Evolutionary conservation across 2,113 vertebrate genomes (phyloP).

Genomic region (Epinephelus fuscoguttatus): DNA sequence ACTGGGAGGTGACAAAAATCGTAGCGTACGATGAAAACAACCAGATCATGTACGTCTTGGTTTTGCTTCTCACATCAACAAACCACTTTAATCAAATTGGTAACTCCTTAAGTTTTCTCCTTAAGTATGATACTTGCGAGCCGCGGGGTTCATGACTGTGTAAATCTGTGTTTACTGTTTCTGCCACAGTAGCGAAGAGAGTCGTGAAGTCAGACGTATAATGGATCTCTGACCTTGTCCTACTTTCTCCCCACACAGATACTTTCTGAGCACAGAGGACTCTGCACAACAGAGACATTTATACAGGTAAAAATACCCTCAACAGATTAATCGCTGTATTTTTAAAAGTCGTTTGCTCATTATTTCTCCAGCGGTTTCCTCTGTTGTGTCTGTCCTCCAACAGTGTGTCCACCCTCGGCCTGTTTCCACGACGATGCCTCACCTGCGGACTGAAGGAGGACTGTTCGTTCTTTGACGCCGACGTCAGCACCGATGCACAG

Average conservation of each 20-base stretch:
- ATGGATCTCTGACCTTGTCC: slow-evolving; percentile 54
- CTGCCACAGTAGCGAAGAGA: neutral
- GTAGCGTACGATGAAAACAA: slow-evolving; percentile 91
- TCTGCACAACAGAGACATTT: slow-evolving; percentile 91
- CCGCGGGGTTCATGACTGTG: neutral
- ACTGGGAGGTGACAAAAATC: slow-evolving; percentile 96
- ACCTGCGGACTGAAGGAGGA: slow-evolving; percentile 89
- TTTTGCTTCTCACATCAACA: neutral
- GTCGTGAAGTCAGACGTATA: neutral
- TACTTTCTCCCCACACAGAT: slow-evolving; percentile 82
- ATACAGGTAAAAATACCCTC: slow-evolving; percentile 86
- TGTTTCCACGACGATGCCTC: slow-evolving; percentile 90
- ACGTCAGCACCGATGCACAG: slow-evolving; percentile 88
- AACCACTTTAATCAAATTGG: no score
- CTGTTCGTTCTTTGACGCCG: slow-evolving; percentile 90
- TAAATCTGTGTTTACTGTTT: neutral
- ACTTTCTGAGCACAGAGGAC: slow-evolving; percentile 94
- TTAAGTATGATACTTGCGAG: neutral
- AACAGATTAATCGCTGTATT: rapidly evolving
- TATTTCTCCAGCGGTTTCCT: neutral
- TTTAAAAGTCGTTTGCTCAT: neutral
- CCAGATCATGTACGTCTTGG: slow-evolving; percentile 90
- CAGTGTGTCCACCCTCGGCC: slow-evolving; percentile 91
- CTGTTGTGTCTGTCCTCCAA: neutral
- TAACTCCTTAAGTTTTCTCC: no score